Base-by-base conservation (phyloP, 2,797 vertebrate species). In the Acanthornis magna region DNA sequence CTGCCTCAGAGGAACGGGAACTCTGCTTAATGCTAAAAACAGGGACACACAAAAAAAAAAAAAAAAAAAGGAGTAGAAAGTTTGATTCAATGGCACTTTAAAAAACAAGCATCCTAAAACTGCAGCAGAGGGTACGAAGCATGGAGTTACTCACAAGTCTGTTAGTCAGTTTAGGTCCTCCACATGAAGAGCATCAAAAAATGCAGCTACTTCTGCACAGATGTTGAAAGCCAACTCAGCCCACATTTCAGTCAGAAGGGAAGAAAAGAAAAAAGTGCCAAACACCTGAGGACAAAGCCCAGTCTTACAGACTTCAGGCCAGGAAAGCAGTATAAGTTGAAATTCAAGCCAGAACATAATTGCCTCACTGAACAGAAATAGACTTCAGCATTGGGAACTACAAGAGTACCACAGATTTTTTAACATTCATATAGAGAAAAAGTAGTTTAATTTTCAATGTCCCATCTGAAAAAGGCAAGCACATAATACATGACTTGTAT, bases 1-100 rank as follows among this genome's bases (percentile, higher is more conserved):
- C 97, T 80, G 98, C 98, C 88, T 75, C 97, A 73, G 96, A 96
- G 73, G 95, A 97, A 92, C 96, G 98, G 26, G 98, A 97, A 32
- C 97, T 98, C 81, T 97, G 97, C 72, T 98, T 98, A 90, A 96
- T 77, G 97, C 98, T 98, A 62, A 83, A 96, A 74, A 89, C 45
- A 94, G 58, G 68, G 48, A 70, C 25, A 71, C n/a, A n/a, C n/a
- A n/a, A n/a, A n/a, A n/a, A 54, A 63, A 47, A 36, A 36, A 36
- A 50, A 48, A 40, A 82, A 62, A 54, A 58, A 81, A 61, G 34
- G 29, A 88, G 43, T 1, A 88, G 47, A 81, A 89, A 70, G 66
- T 76, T 91, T 71, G 66, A 86, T 48, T 91, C 62, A 48, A 50
- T 16, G 25, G 63, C 32, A 42, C 36, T 76, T 73, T 8, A 36